These are phyloP conservation scores for Lutraria lutraria DNA, from an alignment of 2,888 invertebrate genomes.

Conservation along the genomic window DNA sequence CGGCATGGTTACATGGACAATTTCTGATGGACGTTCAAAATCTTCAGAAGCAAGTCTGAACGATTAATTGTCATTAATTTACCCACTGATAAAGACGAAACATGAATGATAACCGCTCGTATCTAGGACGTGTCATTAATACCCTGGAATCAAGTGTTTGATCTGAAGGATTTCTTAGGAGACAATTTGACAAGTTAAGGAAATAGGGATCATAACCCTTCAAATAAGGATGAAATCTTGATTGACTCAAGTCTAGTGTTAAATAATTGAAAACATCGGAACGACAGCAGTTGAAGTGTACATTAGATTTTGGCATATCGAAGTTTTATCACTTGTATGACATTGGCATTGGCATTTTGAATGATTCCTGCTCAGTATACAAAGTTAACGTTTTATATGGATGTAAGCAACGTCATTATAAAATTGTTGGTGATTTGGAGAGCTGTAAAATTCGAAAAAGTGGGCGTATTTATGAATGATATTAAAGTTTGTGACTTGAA, in stretches of 20 bases:
- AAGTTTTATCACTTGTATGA: background rate
- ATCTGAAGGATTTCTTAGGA: background rate
- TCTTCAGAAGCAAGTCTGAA: background rate
- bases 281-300: background rate
- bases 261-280: background rate
- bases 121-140: background rate
- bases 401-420: too few relatives aligned
- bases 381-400: too few relatives aligned
- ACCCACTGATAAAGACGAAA: background rate
- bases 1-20: background rate
- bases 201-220: background rate
- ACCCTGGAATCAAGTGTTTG: background rate
- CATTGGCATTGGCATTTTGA: background rate
- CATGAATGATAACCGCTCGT: background rate
- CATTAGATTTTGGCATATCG: background rate
- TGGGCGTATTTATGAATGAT: too few relatives aligned
- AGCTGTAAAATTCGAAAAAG: too few relatives aligned
- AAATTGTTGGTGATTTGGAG: too few relatives aligned
- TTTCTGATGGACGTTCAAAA: slow-evolving; percentile 5
- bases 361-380: background rate
- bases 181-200: slow-evolving; percentile 6
- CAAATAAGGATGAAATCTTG: background rate
- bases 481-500: too few relatives aligned
- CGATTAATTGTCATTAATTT: background rate
- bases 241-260: background rate